phyloP scores from a whole-genome alignment of 2,797 vertebrate genomes.

The Australoheros facetus region DNA sequence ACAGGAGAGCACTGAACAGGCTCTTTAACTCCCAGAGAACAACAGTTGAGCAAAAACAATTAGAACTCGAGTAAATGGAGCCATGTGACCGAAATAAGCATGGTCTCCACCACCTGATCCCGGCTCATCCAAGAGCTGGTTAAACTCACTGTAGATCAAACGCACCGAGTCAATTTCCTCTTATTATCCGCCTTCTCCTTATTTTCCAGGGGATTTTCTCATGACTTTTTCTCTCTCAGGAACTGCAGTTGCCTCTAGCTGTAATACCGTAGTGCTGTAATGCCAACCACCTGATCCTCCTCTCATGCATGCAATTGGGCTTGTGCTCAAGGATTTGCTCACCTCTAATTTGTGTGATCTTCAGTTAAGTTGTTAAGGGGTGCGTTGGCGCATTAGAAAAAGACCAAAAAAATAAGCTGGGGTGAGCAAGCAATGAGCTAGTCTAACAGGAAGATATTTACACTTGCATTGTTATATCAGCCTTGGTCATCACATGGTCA shows the following conservation, averaged over 20 bases:
- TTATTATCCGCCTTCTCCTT: constrained; percentile 71
- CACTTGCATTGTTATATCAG: background rate
- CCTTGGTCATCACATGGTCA: background rate
- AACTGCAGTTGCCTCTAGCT: constrained; percentile 72
- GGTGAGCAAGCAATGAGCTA: background rate
- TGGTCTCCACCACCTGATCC: constrained; percentile 68
- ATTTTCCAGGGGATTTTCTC: constrained; percentile 78
- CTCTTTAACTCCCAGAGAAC: constrained; percentile 33
- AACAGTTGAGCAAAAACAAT: constrained; percentile 52
- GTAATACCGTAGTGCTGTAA: constrained; percentile 74
- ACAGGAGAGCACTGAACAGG: constrained; percentile 40
- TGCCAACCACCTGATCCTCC: constrained; percentile 83
- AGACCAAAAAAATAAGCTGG: background rate
- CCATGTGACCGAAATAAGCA: constrained; percentile 72
- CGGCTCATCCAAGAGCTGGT: constrained; percentile 65
- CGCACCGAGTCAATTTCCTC: constrained; percentile 73
- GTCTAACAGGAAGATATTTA: constrained; percentile 5
- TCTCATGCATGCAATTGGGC: constrained; percentile 72
- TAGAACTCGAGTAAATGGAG: constrained; percentile 52
- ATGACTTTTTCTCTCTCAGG: constrained; percentile 72
- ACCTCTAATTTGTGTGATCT: constrained; percentile 69
- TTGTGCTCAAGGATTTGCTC: constrained; percentile 66
- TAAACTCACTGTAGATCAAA: constrained; percentile 78
- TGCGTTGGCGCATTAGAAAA: constrained; percentile 6
- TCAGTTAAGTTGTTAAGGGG: constrained; percentile 37